A percentile compares a stretch with the other conserved stretches of the same genome.
These are phyloP conservation scores for Cephus cinctus DNA, from an alignment of 1,140 invertebrate genomes.

Conservation along the genomic window DNA sequence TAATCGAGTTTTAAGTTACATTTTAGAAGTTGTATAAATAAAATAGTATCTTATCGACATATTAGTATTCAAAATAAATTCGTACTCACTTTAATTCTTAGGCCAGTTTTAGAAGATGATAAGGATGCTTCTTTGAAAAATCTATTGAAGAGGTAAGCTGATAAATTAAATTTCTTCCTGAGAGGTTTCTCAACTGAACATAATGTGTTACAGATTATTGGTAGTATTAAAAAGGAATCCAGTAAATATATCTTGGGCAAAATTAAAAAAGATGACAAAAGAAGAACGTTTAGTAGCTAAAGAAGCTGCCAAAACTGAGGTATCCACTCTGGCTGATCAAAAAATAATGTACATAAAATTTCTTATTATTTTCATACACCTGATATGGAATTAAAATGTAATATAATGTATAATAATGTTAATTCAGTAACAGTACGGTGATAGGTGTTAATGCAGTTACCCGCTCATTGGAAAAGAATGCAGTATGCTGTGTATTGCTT, in stretches of 20 bases:
- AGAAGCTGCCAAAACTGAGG: slow-evolving; percentile 12
- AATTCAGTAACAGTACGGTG: slow-evolving; percentile 35
- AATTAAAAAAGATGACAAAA: slow-evolving; percentile 38
- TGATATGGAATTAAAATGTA: no score
- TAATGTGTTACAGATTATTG: slow-evolving; percentile 15
- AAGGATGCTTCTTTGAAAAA: slow-evolving; percentile 19
- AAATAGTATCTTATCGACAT: background rate
- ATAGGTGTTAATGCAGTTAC: slow-evolving; percentile 48
- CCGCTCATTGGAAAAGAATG: slow-evolving; percentile 40
- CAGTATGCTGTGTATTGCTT: slow-evolving; percentile 39
- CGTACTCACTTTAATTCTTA: slow-evolving; percentile 17
- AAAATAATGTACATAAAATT: slow-evolving; percentile 24
- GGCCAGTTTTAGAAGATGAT: slow-evolving; percentile 34
- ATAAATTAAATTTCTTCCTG: slow-evolving; percentile 11
- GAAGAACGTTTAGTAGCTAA: slow-evolving; percentile 32
- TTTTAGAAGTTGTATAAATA: background rate
- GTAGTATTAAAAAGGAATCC: slow-evolving; percentile 23
- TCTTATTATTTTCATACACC: background rate
- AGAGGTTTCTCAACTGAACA: no score
- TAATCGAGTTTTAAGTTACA: background rate
- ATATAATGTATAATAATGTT: background rate
- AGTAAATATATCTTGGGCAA: slow-evolving; percentile 31
- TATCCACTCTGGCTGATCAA: background rate
- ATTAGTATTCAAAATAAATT: slow-evolving; percentile 3
- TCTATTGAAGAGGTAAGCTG: slow-evolving; percentile 30